A percentile compares a stretch with the other conserved stretches of the same genome.
Conservation (phyloP, 2,113 vertebrate genomes). For the Cairina moschata region DNA sequence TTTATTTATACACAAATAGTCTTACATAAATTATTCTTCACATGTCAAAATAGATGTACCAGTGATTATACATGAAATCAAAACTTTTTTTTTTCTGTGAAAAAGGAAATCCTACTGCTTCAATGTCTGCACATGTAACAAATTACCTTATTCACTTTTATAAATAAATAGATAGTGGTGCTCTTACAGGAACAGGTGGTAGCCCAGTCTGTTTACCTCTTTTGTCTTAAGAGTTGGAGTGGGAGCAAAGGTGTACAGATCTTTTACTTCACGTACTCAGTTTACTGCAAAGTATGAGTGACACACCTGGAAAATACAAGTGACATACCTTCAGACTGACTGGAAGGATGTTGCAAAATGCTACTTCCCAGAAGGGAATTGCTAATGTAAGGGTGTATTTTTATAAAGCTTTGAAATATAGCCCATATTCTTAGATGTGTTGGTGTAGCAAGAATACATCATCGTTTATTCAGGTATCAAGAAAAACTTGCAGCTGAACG, state of each 20-base stretch:
- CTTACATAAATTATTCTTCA: not conserved
- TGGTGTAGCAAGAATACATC: not conserved
- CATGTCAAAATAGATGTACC: not conserved
- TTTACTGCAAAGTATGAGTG: not conserved
- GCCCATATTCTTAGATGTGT: not conserved
- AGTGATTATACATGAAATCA: not conserved
- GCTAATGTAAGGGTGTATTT: not conserved
- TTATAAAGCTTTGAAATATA: not conserved
- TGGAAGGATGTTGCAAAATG: not conserved
- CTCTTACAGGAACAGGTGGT: not conserved
- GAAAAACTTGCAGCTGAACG: not conserved
- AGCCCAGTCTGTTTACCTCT: not conserved
- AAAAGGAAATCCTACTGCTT: not conserved
- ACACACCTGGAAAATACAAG: not conserved
- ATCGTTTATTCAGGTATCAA: not conserved
- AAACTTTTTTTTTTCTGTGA: not conserved
- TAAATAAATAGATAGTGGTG: not conserved
- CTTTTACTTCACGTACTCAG: not conserved
- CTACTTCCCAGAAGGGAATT: not conserved
- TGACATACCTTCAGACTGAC: not conserved
- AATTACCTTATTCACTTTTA: not conserved
- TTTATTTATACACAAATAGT: not conserved
- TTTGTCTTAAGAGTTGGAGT: not conserved
- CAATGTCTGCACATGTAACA: not conserved
- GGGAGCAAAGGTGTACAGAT: not conserved